phyloP scores from a whole-genome alignment of 2,797 vertebrate species.

The Xiphophorus birchmanni region DNA sequence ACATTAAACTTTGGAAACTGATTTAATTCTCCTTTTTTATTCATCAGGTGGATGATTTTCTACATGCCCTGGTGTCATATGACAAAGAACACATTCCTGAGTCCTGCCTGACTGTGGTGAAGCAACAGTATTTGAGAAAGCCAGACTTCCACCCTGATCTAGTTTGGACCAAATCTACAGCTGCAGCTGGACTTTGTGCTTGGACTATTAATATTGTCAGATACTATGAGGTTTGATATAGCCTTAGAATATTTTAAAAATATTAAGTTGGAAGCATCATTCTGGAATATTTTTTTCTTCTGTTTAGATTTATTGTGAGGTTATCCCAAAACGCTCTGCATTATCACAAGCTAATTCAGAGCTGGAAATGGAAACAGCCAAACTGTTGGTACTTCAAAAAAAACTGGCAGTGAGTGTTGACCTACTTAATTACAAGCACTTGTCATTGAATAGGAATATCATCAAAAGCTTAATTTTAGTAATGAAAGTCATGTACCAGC shows the following conservation, averaged over 20 bases:
- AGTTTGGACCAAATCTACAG: conserved; percentile 85
- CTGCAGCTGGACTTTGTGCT: conserved; percentile 87
- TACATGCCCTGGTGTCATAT: conserved; percentile 83
- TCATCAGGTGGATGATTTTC: conserved; percentile 86
- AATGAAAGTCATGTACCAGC: background rate
- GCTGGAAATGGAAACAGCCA: conserved; percentile 81
- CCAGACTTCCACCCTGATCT: conserved; percentile 85
- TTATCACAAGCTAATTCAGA: conserved; percentile 83
- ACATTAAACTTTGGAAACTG: background rate
- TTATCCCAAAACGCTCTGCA: conserved; percentile 82
- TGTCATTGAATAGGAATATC: background rate
- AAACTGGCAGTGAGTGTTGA: conserved; percentile 81
- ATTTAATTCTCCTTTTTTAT: conserved; percentile 18
- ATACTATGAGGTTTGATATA: conserved; percentile 83
- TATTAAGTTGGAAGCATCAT: background rate
- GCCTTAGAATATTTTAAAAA: conserved; percentile 7
- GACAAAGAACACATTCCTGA: conserved; percentile 89
- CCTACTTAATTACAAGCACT: background rate
- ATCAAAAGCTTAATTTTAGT: background rate
- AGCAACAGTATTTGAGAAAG: conserved; percentile 85
- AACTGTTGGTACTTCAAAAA: conserved; percentile 81
- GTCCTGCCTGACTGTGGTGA: conserved; percentile 85
- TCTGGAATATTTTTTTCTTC: conserved; percentile 11
- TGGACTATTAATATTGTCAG: conserved; percentile 87
- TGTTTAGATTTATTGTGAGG: conserved; percentile 84